A percentile compares a stretch with the other conserved stretches of the same genome.
phyloP scores from a whole-genome alignment of 2,888 invertebrate genomes.

The Caenorhabditis sp. region DNA sequence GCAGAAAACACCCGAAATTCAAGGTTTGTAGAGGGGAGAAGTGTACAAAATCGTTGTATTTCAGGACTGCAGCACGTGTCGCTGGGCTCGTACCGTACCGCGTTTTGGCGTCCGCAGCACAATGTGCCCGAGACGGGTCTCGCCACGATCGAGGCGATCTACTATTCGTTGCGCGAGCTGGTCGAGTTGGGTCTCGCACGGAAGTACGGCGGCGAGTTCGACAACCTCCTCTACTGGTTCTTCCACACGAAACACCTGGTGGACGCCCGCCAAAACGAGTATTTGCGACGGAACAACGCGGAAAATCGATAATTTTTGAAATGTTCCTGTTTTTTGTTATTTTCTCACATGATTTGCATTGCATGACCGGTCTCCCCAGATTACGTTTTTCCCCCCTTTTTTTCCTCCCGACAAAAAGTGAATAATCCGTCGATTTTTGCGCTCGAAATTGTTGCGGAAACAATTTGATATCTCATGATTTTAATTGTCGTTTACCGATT shows the following conservation, averaged over 20 bases:
- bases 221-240: slow-evolving; percentile 77
- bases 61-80: slow-evolving; percentile 79
- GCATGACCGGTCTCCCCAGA: slow-evolving; percentile 2
- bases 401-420: background rate
- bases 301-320: background rate
- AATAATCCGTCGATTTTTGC: background rate
- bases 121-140: slow-evolving; percentile 71
- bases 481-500: background rate
- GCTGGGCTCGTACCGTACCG: slow-evolving; percentile 79
- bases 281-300: slow-evolving; percentile 26
- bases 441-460: slow-evolving; percentile 1
- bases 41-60: background rate
- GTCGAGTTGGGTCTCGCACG: slow-evolving; percentile 51
- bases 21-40: slow-evolving; percentile 37
- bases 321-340: background rate
- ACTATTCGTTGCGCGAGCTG: slow-evolving; percentile 75
- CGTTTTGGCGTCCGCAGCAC: slow-evolving; percentile 81
- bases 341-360: slow-evolving; percentile 1
- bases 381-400: slow-evolving; percentile 4
- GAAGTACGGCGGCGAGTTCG: slow-evolving; percentile 64
- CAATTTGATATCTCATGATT: background rate
- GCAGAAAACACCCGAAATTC: slow-evolving; percentile 69
- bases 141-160: slow-evolving; percentile 82
- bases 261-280: slow-evolving; percentile 44
- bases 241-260: slow-evolving; percentile 67